Evolutionary conservation across 1,140 invertebrate species (phyloP).

Genomic region (Philopotamus ludificatus): DNA sequence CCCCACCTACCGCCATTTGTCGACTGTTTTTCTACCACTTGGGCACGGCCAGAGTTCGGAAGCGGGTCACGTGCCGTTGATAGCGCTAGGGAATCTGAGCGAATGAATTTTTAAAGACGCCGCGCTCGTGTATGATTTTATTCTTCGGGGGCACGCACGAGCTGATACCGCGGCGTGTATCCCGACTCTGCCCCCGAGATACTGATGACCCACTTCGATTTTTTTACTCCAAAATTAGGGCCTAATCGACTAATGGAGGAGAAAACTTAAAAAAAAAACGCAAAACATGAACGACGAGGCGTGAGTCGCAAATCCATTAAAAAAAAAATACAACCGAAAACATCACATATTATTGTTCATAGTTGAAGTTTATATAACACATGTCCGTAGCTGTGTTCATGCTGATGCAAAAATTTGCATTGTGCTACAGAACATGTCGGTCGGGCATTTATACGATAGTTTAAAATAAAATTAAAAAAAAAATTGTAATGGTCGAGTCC

Average conservation of each 20-base stretch:
- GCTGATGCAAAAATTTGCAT: not conserved
- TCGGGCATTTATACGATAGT: constrained; percentile 4
- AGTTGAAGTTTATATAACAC: not conserved
- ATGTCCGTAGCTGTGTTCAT: not conserved
- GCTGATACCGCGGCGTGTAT: not conserved
- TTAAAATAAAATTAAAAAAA: not conserved
- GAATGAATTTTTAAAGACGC: constrained; percentile 40
- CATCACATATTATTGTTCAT: too few species aligned
- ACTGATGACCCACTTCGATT: too few species aligned
- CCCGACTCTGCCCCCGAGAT: not conserved
- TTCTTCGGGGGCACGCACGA: not conserved
- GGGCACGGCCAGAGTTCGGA: constrained; percentile 10
- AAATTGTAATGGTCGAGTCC: not conserved
- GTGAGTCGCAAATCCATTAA: too few species aligned
- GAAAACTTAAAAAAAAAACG: too few species aligned
- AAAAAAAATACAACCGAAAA: too few species aligned
- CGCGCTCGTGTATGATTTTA: constrained; percentile 2
- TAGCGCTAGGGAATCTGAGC: constrained; percentile 36
- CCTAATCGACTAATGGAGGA: too few species aligned
- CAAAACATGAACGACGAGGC: too few species aligned
- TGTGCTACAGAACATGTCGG: not conserved
- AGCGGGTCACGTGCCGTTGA: constrained; percentile 36
- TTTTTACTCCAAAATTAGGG: too few species aligned
- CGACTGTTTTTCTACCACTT: constrained; percentile 34
- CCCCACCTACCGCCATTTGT: constrained; percentile 10